Percentiles rank a stretch among this genome's conserved stretches.
Conservation (phyloP, 1,140 invertebrate genomes). For the Saccostrea echinata region DNA sequence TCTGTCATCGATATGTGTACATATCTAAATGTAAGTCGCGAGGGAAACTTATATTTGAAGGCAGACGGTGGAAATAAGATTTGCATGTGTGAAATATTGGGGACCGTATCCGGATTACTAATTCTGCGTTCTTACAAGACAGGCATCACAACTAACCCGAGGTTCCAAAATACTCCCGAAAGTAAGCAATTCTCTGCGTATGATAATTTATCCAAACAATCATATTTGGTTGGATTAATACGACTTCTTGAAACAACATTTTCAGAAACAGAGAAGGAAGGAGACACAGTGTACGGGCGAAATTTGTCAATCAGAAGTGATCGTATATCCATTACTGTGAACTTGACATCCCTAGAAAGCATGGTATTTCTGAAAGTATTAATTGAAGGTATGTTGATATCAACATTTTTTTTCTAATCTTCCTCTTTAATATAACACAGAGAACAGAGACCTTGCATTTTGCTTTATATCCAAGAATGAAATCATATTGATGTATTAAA, state of each 20-base stretch:
- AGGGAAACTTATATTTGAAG: neutral
- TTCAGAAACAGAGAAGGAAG: neutral
- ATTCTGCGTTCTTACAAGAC: neutral
- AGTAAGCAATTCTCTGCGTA: neutral
- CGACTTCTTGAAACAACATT: too few species aligned
- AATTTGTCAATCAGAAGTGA: neutral
- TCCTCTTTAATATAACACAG: too few species aligned
- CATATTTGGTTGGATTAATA: too few species aligned
- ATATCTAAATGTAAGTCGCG: neutral
- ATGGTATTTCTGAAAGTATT: neutral
- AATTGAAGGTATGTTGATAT: neutral
- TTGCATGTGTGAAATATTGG: neutral
- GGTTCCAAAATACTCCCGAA: neutral
- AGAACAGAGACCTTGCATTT: too few species aligned
- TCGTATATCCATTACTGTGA: neutral
- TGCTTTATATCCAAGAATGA: too few species aligned
- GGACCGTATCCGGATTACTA: neutral
- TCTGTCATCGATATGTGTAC: neutral
- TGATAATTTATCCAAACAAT: neutral
- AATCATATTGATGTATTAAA: too few species aligned
- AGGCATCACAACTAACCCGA: neutral
- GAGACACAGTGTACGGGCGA: neutral
- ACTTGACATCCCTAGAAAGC: neutral
- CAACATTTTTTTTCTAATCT: neutral
- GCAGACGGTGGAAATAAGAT: neutral